phyloP scores from a whole-genome alignment of 1,140 invertebrate species.

The Pollicipes pollicipes region DNA sequence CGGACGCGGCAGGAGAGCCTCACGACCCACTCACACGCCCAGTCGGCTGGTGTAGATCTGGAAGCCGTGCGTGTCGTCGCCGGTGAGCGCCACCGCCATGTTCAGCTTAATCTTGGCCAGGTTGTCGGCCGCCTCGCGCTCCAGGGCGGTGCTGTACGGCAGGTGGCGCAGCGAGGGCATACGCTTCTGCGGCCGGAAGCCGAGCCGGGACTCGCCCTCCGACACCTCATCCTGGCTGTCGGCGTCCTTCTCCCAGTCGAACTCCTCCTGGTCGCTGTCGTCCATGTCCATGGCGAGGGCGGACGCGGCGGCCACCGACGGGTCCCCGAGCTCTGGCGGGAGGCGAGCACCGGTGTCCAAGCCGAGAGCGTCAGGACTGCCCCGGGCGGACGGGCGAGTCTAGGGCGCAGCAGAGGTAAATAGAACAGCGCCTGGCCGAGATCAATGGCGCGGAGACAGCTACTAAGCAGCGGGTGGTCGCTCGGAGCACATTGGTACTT shows the following conservation, averaged over 20 bases:
- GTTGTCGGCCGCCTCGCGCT: neutral
- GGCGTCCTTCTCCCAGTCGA: neutral
- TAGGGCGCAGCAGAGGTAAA: too few species aligned
- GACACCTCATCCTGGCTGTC: neutral
- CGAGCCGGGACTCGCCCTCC: neutral
- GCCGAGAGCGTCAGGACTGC: too few species aligned
- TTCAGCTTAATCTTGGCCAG: neutral
- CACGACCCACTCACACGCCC: neutral
- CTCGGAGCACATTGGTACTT: too few species aligned
- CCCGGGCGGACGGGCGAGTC: too few species aligned
- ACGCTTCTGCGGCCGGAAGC: neutral
- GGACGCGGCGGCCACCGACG: too few species aligned
- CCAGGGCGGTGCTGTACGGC: neutral
- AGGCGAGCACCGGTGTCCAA: too few species aligned
- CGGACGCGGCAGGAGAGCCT: too few species aligned
- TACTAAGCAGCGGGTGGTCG: too few species aligned
- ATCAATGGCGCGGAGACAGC: too few species aligned
- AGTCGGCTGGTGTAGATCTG: neutral
- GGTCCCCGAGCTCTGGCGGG: too few species aligned
- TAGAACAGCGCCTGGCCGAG: too few species aligned
- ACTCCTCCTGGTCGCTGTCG: conserved; percentile 1
- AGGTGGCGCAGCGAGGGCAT: neutral
- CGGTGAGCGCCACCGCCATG: neutral
- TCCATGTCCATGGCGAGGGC: neutral
- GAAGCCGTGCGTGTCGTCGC: neutral